These are phyloP conservation scores for Napeogenes sylphis DNA, from an alignment of 2,888 invertebrate species.

Conservation along the genomic window DNA sequence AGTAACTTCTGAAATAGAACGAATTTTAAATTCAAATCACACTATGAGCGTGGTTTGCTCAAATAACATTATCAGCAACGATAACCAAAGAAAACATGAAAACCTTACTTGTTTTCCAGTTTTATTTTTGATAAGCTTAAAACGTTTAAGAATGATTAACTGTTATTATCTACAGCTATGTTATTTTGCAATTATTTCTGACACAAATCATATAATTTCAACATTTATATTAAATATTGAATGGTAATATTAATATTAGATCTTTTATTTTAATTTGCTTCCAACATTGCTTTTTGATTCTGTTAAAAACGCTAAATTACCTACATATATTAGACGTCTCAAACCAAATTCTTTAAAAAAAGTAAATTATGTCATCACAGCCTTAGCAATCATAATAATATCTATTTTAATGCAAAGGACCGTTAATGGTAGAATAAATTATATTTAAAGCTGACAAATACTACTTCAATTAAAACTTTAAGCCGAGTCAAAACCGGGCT, in stretches of 20 bases:
- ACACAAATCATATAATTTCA: too few species aligned
- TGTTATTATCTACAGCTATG: conserved; percentile 1
- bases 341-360: too few species aligned
- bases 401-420: too few species aligned
- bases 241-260: too few species aligned
- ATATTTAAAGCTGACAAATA: conserved; percentile 18
- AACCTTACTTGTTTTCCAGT: conserved; percentile 6
- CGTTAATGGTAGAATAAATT: conserved; percentile 6
- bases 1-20: not conserved
- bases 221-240: not conserved
- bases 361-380: too few species aligned
- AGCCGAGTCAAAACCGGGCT: conserved; percentile 16
- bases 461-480: conserved; percentile 21
- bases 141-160: conserved; percentile 1
- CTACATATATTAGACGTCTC: too few species aligned
- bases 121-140: conserved; percentile 6
- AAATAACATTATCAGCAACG: conserved; percentile 10
- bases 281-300: too few species aligned
- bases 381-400: too few species aligned
- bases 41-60: conserved; percentile 1
- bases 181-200: not conserved
- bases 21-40: conserved; percentile 1
- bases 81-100: conserved; percentile 12
- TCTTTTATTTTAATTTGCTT: too few species aligned
- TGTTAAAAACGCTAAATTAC: too few species aligned